phyloP scores from a whole-genome alignment of 2,113 vertebrate genomes.

The Crocuta crocuta region DNA sequence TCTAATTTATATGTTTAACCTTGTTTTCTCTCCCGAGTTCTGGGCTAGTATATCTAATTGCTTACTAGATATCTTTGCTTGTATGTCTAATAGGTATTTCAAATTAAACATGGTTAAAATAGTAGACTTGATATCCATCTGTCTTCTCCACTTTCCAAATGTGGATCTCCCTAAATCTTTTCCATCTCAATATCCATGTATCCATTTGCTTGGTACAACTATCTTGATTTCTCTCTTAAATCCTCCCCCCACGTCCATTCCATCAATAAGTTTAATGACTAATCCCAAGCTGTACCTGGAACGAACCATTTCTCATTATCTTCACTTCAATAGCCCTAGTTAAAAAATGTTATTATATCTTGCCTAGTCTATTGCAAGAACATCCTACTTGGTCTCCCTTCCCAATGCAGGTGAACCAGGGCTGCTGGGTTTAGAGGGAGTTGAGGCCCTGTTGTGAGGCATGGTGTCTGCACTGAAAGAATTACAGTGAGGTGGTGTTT shows the following conservation, averaged over 20 bases:
- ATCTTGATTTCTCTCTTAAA: background rate
- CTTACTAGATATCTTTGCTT: background rate
- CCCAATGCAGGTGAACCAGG: background rate
- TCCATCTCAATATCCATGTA: background rate
- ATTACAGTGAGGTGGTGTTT: background rate
- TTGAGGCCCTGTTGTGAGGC: background rate
- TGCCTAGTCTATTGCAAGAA: background rate
- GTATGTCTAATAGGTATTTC: background rate
- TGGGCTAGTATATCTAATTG: background rate
- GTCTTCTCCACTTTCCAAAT: background rate
- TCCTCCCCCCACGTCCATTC: background rate
- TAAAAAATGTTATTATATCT: background rate
- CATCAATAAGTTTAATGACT: background rate
- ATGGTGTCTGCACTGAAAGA: background rate
- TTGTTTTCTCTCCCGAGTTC: constrained; percentile 10
- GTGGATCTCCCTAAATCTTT: background rate
- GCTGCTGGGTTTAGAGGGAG: background rate
- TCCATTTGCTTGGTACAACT: background rate
- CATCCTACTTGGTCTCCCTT: background rate
- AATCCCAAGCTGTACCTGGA: background rate
- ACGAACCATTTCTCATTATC: background rate
- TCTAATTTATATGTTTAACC: background rate
- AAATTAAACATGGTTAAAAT: constrained; percentile 27
- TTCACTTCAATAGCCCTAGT: background rate
- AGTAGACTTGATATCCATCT: background rate